Evolutionary conservation across 2,113 vertebrate genomes (phyloP).

Genomic region (Thryonomys swinderianus): DNA sequence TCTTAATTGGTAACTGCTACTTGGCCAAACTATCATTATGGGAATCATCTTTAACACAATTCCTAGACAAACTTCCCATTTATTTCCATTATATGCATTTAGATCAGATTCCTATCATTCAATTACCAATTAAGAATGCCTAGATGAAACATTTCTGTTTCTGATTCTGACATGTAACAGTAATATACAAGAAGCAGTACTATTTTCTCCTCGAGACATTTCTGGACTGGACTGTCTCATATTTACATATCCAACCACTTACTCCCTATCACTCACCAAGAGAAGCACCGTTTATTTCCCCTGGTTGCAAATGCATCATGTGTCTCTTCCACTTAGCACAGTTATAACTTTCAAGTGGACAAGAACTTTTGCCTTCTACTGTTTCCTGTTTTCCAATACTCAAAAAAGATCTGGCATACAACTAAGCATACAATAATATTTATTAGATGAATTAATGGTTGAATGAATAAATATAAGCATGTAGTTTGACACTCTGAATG

Average conservation of each 20-base stretch:
- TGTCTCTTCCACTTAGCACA: background rate
- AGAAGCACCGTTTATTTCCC: fast-evolving
- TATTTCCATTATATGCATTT: background rate
- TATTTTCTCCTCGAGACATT: background rate
- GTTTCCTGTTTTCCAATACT: background rate
- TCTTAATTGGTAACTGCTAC: background rate
- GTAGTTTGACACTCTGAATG: background rate
- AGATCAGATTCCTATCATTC: background rate
- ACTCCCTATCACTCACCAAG: background rate
- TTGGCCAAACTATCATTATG: background rate
- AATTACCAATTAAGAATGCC: background rate
- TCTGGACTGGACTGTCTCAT: background rate
- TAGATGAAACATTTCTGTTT: background rate
- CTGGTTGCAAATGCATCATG: fast-evolving
- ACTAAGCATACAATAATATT: background rate
- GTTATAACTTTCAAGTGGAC: background rate
- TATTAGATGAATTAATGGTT: background rate
- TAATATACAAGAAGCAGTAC: background rate
- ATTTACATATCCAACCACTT: background rate
- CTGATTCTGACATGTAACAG: background rate
- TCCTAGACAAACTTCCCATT: background rate
- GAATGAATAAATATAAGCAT: background rate
- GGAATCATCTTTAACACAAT: background rate
- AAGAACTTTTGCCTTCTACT: background rate
- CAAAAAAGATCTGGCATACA: background rate